Evolutionary conservation across 1,140 invertebrate genomes (phyloP), one percentile per base, ranked within the genome.

Genomic region (Aphis craccivora): DNA sequence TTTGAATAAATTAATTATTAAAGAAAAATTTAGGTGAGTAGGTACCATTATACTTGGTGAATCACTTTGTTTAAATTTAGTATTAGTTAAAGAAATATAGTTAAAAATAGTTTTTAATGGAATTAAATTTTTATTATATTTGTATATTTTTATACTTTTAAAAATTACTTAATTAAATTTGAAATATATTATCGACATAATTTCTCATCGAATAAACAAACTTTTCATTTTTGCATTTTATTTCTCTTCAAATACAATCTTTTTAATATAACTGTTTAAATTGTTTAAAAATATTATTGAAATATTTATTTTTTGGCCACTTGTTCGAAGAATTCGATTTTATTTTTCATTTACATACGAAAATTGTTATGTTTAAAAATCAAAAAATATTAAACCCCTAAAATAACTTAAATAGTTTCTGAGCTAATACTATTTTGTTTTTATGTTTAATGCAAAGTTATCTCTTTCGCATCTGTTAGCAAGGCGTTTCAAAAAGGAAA

Each of bases 371-470:
- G 8, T 22, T 53, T 40, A 25, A 89, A 53, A 53, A 23, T 48
- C 51, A 53, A 22, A 37, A 55, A 55, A 55, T 53, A 89, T 89
- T 55, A 35, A 53, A 55, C 23, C 35, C 48, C 20, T 35, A 37
- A 89, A 89, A 89, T 89, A 89, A 53, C 48, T 89, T 9, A 55
- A 89, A 89, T 89, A 40, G 51, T 37, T 89, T 89, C 22, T 30
- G 25, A 35, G 35, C 2, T 11, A 89, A 55, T 89, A 89, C 60
- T 67, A n/a, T 67, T 55, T 89, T 55, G 35, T 37, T 89, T 88
- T 53, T 89, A 55, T 51, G 86, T 51, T 87, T 1, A 89, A 51
- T 89, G 87, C 8, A 37, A 89, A 51, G 48, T 89, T 89, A 89
- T 89, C 48, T 89, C 87, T 53, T 35, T 89, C 37, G 37, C 4